Evolutionary conservation across 2,888 invertebrate species (phyloP), one percentile per base, ranked within the genome.

Genomic region (Dryadula phaetusa): DNA sequence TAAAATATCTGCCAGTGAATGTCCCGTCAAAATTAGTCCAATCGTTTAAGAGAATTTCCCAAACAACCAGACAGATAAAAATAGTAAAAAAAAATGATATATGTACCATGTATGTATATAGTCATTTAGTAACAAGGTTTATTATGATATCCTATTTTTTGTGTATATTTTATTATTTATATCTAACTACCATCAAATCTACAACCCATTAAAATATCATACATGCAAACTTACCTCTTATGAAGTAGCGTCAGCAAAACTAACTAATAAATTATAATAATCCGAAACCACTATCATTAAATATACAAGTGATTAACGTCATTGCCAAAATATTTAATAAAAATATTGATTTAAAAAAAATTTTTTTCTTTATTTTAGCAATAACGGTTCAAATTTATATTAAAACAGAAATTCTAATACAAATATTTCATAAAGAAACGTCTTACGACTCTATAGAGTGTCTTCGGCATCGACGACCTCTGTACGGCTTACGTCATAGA

Each of bases 401-500:
- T 5, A 47, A 22, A 14, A 1, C 6, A 22, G 14, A 53, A 20
- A 53, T 34, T 20, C 12, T 34, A 34, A 34, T 34, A 53, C 6
- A 18, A 2, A 34, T 18, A 18, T 18, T 20, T 25, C 16, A 3
- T 6, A 20, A 8, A 40, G 14, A 4, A 22, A 20, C 16, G 8
- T 40, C 37, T 40, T 56, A 37, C 37, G 20, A 54, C 14, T 40
- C 37, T 37, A 20, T 14, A 34, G 7, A 54, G 20, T 37, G 2
- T 37, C 37, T 37, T 54, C 37, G n/a, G 20, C 37, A 34, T 54
- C 20, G 14, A 8, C 20, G 54, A 22, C 18, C 20, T 14, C 18
- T 54, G 34, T 20, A 37, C 20, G 54, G 34, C 20, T 37, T 54
- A 22, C 20, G 34, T 53, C 53, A 53, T 53, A 34, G 37, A 18